A percentile compares a stretch with the other conserved stretches of the same genome.
phyloP scores from a whole-genome alignment of 2,113 vertebrate species.

The Callipepla californica region DNA sequence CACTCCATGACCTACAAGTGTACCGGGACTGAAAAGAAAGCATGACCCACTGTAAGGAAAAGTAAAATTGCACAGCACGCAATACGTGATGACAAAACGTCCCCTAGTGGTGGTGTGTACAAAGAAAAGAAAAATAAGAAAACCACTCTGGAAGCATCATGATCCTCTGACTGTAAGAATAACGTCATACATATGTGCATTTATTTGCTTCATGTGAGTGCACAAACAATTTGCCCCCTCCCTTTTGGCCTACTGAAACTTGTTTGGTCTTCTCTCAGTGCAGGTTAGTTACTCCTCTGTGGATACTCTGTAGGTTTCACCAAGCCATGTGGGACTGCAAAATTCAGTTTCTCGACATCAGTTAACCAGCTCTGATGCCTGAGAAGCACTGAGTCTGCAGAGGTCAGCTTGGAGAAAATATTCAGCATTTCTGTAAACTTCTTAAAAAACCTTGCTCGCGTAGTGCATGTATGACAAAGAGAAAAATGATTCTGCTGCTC shows the following conservation, averaged over 20 bases:
- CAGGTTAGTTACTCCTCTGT: background rate
- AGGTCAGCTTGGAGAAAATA: background rate
- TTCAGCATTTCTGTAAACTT: background rate
- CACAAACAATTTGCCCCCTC: background rate
- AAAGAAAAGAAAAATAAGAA: background rate
- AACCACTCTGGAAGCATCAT: background rate
- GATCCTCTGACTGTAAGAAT: background rate
- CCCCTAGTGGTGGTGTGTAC: constrained; percentile 30
- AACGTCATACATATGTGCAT: accelerated
- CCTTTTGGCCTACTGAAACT: background rate
- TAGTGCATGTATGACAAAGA: background rate
- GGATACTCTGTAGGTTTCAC: background rate
- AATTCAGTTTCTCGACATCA: background rate
- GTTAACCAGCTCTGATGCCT: background rate
- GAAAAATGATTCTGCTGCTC: background rate
- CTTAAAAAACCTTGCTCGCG: background rate
- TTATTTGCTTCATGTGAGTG: background rate
- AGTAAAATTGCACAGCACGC: background rate
- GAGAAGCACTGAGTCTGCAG: background rate
- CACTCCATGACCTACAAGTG: background rate
- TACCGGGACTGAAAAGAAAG: background rate
- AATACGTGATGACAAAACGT: constrained; percentile 45
- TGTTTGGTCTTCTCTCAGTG: background rate
- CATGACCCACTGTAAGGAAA: background rate
- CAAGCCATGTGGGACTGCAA: accelerated